These are phyloP conservation scores for Eristalis arbustorum DNA, from an alignment of 2,888 invertebrate genomes.

Conservation along the genomic window DNA sequence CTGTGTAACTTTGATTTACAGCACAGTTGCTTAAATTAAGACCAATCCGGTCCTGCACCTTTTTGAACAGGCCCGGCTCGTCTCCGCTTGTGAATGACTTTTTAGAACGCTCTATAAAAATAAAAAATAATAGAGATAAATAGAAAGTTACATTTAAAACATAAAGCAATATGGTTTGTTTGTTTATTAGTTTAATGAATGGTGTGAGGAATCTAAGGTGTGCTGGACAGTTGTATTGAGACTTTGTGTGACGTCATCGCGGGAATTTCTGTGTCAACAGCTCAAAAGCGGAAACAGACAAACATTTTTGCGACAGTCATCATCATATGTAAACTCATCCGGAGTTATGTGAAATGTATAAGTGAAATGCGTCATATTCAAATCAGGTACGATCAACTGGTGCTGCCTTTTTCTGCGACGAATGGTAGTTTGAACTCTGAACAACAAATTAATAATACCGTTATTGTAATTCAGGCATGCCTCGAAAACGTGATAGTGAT, in stretches of 20 bases:
- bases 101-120: conserved; percentile 88
- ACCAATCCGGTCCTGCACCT: conserved; percentile 82
- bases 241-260: no score
- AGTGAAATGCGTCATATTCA: no score
- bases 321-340: no score
- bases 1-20: conserved; percentile 73
- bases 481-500: not conserved
- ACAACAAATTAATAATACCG: not conserved
- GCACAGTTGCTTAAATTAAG: conserved; percentile 79
- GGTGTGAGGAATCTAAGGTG: no score
- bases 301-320: no score
- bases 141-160: not conserved
- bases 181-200: no score
- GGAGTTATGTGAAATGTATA: no score
- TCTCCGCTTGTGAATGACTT: conserved; percentile 84
- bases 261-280: no score
- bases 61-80: conserved; percentile 84
- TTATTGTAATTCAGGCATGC: not conserved
- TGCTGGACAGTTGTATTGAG: no score
- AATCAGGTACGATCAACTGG: not conserved
- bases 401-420: no score
- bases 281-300: no score
- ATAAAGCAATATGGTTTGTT: not conserved
- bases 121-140: conserved; percentile 26
- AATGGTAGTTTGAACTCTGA: no score